Evolutionary conservation across 2,888 invertebrate species (phyloP).

Genomic region (Apotomis capreana): DNA sequence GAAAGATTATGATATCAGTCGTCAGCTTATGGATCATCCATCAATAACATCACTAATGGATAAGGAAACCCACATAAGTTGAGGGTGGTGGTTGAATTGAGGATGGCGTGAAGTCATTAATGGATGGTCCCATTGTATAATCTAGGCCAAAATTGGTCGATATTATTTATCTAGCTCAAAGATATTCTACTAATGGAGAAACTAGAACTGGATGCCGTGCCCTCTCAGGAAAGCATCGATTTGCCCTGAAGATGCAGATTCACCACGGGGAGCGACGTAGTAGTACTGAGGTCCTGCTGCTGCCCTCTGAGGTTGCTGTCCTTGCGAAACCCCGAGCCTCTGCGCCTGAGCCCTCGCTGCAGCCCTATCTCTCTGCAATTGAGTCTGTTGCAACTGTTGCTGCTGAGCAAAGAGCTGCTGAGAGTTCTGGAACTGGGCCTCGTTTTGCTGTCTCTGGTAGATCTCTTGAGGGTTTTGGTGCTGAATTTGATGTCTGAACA

Average conservation of each 20-base stretch:
- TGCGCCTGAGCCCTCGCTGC: slow-evolving; percentile 80
- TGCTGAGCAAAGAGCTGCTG: slow-evolving; percentile 86
- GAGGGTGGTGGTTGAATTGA: not conserved
- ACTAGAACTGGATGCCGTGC: slow-evolving; percentile 86
- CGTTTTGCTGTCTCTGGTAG: slow-evolving; percentile 85
- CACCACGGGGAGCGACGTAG: slow-evolving; percentile 83
- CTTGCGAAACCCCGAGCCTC: slow-evolving; percentile 69
- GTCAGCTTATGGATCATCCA: slow-evolving; percentile 22
- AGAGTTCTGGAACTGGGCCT: slow-evolving; percentile 84
- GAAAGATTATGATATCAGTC: slow-evolving; percentile 33
- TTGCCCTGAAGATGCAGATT: slow-evolving; percentile 85
- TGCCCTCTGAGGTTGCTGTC: slow-evolving; percentile 56
- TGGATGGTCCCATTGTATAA: slow-evolving; percentile 19
- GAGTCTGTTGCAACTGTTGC: slow-evolving; percentile 87
- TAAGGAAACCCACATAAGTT: slow-evolving; percentile 1
- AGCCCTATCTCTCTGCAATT: slow-evolving; percentile 84
- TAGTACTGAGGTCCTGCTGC: slow-evolving; percentile 78
- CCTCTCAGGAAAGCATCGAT: slow-evolving; percentile 92
- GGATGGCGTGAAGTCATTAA: not conserved
- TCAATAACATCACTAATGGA: slow-evolving; percentile 4
- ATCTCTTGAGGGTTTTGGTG: slow-evolving; percentile 75
- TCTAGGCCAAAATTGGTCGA: slow-evolving; percentile 53
- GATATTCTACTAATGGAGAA: slow-evolving; percentile 51
- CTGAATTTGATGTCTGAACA: slow-evolving; percentile 78
- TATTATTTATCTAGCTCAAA: slow-evolving; percentile 62